A percentile compares a stretch with the other conserved stretches of the same genome.
phyloP scores from a whole-genome alignment of 2,888 invertebrate genomes.

The Arctia plantaginis region DNA sequence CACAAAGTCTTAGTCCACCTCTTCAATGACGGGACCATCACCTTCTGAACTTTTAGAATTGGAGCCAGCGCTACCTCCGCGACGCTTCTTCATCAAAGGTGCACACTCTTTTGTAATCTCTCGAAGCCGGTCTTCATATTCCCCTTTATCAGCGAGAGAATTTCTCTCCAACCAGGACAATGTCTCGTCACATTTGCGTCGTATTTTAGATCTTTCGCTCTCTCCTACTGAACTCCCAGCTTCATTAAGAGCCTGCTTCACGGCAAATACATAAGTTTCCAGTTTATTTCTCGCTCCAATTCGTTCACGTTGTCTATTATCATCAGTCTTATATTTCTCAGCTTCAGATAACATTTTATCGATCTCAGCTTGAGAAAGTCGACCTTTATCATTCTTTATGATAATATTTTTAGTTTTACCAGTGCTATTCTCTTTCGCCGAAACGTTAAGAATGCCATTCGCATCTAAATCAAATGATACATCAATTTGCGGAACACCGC shows the following conservation, averaged over 20 bases:
- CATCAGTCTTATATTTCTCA: constrained; percentile 90
- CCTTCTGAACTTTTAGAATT: constrained; percentile 38
- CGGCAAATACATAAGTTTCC: constrained; percentile 89
- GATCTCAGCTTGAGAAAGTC: constrained; percentile 93
- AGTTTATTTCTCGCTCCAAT: constrained; percentile 90
- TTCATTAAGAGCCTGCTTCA: constrained; percentile 89
- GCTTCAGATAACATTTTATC: constrained; percentile 93
- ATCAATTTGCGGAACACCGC: constrained; percentile 89
- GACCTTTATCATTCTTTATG: constrained; percentile 93
- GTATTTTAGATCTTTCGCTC: constrained; percentile 85
- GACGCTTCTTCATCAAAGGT: constrained; percentile 88
- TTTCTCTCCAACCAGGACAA: constrained; percentile 90
- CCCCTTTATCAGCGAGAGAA: constrained; percentile 88
- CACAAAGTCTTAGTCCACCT: constrained; percentile 79
- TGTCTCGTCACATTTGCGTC: constrained; percentile 84
- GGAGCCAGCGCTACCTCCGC: constrained; percentile 71
- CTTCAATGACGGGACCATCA: constrained; percentile 85
- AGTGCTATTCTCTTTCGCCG: constrained; percentile 89
- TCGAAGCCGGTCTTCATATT: constrained; percentile 87
- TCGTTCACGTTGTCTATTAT: constrained; percentile 88
- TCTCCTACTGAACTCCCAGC: constrained; percentile 86
- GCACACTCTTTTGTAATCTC: constrained; percentile 60
- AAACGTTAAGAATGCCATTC: constrained; percentile 93
- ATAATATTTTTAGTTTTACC: constrained; percentile 91
- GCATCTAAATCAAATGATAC: constrained; percentile 92